These are phyloP conservation scores for Eristalinus aeneus DNA, from an alignment of 2,888 invertebrate species.

Conservation along the genomic window DNA sequence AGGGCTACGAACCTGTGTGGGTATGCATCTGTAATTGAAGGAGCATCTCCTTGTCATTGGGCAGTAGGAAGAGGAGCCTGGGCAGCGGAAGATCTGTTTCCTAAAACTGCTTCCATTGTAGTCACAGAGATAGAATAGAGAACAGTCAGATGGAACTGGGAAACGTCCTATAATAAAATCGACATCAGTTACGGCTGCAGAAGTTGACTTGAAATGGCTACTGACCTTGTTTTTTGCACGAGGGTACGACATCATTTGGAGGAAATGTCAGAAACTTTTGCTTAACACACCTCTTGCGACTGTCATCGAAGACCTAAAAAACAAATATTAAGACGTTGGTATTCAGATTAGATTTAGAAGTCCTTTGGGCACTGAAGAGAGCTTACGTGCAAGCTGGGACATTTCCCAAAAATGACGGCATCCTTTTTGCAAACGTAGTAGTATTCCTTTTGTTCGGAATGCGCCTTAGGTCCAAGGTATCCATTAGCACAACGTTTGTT, in stretches of 20 bases:
- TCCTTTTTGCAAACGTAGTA: conserved; percentile 81
- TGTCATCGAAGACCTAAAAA: conserved; percentile 75
- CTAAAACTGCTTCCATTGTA: conserved; percentile 73
- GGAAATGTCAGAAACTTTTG: conserved; percentile 72
- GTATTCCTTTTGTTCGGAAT: conserved; percentile 79
- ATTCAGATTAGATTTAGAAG: not conserved
- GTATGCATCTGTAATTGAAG: conserved; percentile 74
- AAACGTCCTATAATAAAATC: conserved; percentile 75
- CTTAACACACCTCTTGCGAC: conserved; percentile 74
- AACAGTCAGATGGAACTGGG: conserved; percentile 77
- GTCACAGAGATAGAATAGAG: conserved; percentile 78
- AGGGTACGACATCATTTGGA: conserved; percentile 73
- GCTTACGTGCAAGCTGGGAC: conserved; percentile 77
- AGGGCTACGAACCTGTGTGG: conserved; percentile 72
- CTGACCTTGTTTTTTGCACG: conserved; percentile 73
- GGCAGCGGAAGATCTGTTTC: conserved; percentile 77
- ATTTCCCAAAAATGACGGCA: conserved; percentile 80
- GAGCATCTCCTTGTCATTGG: conserved; percentile 76
- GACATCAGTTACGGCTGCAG: not conserved
- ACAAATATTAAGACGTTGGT: not conserved
- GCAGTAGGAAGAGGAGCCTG: conserved; percentile 76
- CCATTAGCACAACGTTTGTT: conserved; percentile 78
- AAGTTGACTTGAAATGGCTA: not conserved
- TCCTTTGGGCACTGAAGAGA: not conserved
- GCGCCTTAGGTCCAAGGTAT: conserved; percentile 77